Evolutionary conservation across 2,888 invertebrate species (phyloP), one percentile per base, ranked within the genome.

Genomic region (Cheilosia vulpina): DNA sequence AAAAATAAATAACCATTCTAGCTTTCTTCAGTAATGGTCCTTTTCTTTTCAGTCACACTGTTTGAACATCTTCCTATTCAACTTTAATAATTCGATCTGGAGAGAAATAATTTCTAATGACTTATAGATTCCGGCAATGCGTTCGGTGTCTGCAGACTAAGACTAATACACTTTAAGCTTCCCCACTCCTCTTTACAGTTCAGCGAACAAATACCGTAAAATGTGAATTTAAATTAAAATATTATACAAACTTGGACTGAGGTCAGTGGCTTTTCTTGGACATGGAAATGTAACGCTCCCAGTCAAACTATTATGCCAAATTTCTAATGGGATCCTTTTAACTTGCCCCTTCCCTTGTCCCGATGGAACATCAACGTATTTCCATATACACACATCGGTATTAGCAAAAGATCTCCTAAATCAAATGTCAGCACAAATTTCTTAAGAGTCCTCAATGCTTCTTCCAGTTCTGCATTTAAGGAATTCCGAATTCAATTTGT

Each of bases 401-500:
- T 60, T 57, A 45, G 65, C 43, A 47, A 65, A 53, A 68, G 47
- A 78, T 55, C 65, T 82, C 71, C 41, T 66, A 72, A 83, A 72
- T 78, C 78, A 43, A 78, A 66, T 78, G 82, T 78, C 82, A 72
- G 41, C 66, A 62, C 55, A 43, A 72, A 76, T 72, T 71, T 66
- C 77, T 65, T 72, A 45, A 65, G 75, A 76, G 76, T 77, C 45
- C 13, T 31, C 34, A 19, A 43, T 63, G 52, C 34, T 24, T 13
- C 50, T 31, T 47, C 24, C 34, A 45, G 77, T 58, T 27, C 45
- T 63, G 55, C 27, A 19, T 63, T 78, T 31, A 63, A 66, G 60
- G 73, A 60, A 73, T 79, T 83, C 52, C 34, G 68, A 79, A 83
- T 83, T 83, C 79, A 79, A 83, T 83, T 83, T 83, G 83, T 63